These are phyloP conservation scores for Drosophila sechellia DNA, from an alignment of 1,140 invertebrate genomes.

Conservation along the genomic window DNA sequence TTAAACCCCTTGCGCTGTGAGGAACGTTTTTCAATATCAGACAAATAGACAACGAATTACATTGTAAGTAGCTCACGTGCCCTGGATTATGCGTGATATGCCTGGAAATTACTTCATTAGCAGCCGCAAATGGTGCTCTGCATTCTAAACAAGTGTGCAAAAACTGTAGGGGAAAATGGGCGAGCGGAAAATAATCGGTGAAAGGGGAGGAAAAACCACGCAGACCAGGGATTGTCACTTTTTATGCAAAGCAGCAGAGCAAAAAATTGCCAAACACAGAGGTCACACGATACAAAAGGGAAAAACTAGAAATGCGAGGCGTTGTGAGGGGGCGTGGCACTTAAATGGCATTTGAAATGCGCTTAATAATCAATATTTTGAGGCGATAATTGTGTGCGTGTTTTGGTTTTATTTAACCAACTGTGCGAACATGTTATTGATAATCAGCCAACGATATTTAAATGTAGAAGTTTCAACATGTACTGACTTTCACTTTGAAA, in stretches of 20 bases:
- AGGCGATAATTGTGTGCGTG: conserved; percentile 80
- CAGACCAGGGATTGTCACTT: conserved; percentile 57
- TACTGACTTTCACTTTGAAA: no score
- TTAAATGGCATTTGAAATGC: conserved; percentile 66
- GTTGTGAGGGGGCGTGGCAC: conserved; percentile 3
- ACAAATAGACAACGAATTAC: conserved; percentile 83
- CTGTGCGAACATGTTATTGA: conserved; percentile 21
- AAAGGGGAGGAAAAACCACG: conserved; percentile 8
- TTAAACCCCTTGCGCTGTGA: conserved; percentile 32
- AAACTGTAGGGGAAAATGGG: conserved; percentile 17
- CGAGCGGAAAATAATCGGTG: conserved; percentile 13
- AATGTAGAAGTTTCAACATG: neutral
- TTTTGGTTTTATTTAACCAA: conserved; percentile 39
- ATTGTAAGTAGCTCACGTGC: conserved; percentile 83
- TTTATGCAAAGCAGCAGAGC: conserved; percentile 74
- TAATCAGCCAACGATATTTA: conserved; percentile 4
- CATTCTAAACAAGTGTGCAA: conserved; percentile 69
- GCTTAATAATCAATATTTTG: conserved; percentile 80
- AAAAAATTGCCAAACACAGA: conserved; percentile 45
- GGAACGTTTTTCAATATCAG: conserved; percentile 77
- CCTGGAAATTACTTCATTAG: conserved; percentile 82
- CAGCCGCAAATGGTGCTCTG: conserved; percentile 75
- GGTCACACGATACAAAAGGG: conserved; percentile 20
- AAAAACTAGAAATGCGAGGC: conserved; percentile 39
- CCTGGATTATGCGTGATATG: conserved; percentile 82